Base-by-base conservation (phyloP, 2,888 invertebrate species). In the Hemithea aestivaria region DNA sequence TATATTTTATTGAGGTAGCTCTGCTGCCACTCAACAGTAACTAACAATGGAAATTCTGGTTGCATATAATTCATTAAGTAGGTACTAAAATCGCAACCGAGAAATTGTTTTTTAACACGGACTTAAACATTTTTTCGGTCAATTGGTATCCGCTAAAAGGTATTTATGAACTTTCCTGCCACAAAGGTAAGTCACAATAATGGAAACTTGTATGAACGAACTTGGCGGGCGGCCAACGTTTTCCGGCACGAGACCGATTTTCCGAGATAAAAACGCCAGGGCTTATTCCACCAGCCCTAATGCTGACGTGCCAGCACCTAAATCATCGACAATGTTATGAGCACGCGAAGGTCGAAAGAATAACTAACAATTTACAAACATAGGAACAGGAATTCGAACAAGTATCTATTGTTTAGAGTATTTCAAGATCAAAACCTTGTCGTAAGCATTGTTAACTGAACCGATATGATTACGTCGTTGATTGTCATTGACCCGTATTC, bases 191-290 rank as follows among this genome's bases (percentile, higher is more conserved):
- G 34, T 43, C 40, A 45, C 43, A 51, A 58, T 63, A 67, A 64
- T 71, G 60, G 61, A 60, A 67, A 63, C 59, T 48, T 53, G 56
- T 54, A 51, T 56, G 51, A 58, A 52, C 54, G 58, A 49, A 55
- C 41, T 66, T 83, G 81, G 81, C 81, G 49, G 40, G 43, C 47
- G 46, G 67, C 82, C 83, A 83, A 69, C 62, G 60, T 62, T 75
- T 75, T 73, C 72, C 65, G 67, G 61, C 63, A 68, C 66, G 70
- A 71, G 62, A 66, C 59, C 62, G 72, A 82, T 74, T 75, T 74
- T 68, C 63, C 62, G 64, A 78, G 79, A 82, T 82, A 78, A 75
- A 64, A 58, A 49, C 51, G 56, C 58, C 62, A 65, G 58, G 57
- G 58, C 57, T 36, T 57, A 54, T 16, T 40, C 48, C 44, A 49